These are phyloP conservation scores for Antrozous pallidus DNA, from an alignment of 2,797 vertebrate genomes.

Conservation along the genomic window DNA sequence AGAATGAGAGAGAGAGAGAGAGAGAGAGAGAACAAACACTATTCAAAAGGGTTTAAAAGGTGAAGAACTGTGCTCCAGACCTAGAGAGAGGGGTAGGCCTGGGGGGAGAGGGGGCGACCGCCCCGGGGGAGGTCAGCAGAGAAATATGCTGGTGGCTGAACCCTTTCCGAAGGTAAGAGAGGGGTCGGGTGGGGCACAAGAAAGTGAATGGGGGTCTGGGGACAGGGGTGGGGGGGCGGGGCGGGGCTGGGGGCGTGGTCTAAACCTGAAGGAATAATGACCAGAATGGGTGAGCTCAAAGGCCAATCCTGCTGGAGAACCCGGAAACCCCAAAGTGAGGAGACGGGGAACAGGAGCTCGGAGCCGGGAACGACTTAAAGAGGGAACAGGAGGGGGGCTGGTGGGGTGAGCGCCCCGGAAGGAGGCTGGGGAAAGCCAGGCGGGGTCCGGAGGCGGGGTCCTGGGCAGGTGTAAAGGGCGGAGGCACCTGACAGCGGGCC, in stretches of 20 bases:
- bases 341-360: rapidly evolving
- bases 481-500: background rate
- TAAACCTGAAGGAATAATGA: background rate
- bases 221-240: rapidly evolving
- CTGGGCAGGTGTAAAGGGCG: background rate
- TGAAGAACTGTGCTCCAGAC: background rate
- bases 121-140: background rate
- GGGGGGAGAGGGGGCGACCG: too few species aligned
- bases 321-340: background rate
- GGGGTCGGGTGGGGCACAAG: rapidly evolving
- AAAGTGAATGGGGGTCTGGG: background rate
- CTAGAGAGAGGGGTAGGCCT: background rate
- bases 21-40: too few species aligned
- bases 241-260: too few species aligned
- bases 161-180: background rate
- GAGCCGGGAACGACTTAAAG: background rate
- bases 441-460: too few species aligned
- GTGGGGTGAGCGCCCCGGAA: background rate
- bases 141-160: background rate
- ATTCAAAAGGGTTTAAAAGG: too few species aligned
- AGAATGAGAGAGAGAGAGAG: too few species aligned
- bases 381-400: background rate
- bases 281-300: background rate
- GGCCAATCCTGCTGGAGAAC: background rate
- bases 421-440: rapidly evolving